Conservation (phyloP, 2,888 invertebrate species). For the Lasioglossum malachurum region DNA sequence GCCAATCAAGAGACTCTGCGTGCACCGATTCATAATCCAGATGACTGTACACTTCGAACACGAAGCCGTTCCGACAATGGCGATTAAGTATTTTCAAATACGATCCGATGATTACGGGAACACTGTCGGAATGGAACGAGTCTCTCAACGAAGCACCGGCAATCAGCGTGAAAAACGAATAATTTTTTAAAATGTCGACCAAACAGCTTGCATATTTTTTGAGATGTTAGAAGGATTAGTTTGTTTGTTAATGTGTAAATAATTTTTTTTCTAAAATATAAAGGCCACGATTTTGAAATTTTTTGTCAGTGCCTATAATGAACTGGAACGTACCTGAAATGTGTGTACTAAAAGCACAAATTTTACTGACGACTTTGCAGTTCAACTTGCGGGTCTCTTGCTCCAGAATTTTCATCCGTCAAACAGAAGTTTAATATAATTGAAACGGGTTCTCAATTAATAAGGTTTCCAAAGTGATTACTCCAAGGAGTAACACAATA, state of each 20-base stretch:
- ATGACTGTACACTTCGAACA: not conserved
- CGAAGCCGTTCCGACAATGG: not conserved
- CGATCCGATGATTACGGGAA: not conserved
- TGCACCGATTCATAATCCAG: not conserved
- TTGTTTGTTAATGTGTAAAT: too few species aligned
- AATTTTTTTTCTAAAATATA: too few species aligned
- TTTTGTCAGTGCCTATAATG: too few species aligned
- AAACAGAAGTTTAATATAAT: not conserved
- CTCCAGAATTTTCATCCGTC: not conserved
- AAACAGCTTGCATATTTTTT: too few species aligned
- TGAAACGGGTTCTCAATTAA: not conserved
- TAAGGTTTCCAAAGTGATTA: not conserved
- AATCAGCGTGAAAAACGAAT: too few species aligned
- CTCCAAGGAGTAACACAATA: not conserved
- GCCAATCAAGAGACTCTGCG: not conserved
- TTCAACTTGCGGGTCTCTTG: too few species aligned
- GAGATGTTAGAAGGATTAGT: too few species aligned
- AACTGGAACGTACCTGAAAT: too few species aligned
- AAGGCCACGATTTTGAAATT: too few species aligned
- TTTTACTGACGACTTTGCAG: too few species aligned
- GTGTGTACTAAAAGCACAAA: too few species aligned
- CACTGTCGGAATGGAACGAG: not conserved
- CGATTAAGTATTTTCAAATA: slow-evolving; percentile 2
- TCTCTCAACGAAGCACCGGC: not conserved
- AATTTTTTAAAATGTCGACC: too few species aligned